phyloP scores from a whole-genome alignment of 2,797 vertebrate species.

The Acomys russatus region DNA sequence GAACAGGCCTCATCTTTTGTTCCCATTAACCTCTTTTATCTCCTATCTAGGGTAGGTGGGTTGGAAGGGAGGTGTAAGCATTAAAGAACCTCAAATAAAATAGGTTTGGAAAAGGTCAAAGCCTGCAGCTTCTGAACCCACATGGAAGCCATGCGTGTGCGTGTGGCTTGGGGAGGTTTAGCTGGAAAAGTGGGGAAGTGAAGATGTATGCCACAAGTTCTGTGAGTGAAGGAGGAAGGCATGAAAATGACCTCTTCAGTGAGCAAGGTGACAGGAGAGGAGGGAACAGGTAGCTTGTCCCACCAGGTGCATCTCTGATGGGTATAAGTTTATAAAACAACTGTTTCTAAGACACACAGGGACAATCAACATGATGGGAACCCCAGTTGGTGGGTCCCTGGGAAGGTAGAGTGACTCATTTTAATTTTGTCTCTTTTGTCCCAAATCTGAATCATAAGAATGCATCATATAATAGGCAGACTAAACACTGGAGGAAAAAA shows the following conservation, averaged over 20 bases:
- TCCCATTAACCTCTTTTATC: too few species aligned
- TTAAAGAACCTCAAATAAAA: too few species aligned
- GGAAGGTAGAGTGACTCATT: constrained; percentile 43
- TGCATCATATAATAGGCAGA: constrained; percentile 70
- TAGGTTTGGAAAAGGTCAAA: too few species aligned
- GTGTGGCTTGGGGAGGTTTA: not conserved
- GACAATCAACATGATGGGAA: not conserved
- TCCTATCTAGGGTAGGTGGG: too few species aligned
- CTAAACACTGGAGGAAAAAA: constrained; percentile 72
- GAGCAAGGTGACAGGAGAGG: not conserved
- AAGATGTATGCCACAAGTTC: not conserved
- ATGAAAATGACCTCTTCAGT: not conserved
- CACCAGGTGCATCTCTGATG: not conserved
- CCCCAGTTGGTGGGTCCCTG: not conserved
- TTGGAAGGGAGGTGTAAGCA: too few species aligned
- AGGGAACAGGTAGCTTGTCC: constrained; percentile 52
- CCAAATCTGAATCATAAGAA: constrained; percentile 77
- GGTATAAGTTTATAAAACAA: not conserved
- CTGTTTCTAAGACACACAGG: constrained; percentile 56
- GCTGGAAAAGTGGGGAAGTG: not conserved
- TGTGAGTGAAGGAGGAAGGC: constrained; percentile 61
- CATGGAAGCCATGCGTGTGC: not conserved
- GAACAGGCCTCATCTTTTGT: too few species aligned
- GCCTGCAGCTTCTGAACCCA: not conserved
- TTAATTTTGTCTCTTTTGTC: constrained; percentile 74